Base-by-base conservation (phyloP, 2,888 invertebrate species). In the Seira sanloemensis region DNA sequence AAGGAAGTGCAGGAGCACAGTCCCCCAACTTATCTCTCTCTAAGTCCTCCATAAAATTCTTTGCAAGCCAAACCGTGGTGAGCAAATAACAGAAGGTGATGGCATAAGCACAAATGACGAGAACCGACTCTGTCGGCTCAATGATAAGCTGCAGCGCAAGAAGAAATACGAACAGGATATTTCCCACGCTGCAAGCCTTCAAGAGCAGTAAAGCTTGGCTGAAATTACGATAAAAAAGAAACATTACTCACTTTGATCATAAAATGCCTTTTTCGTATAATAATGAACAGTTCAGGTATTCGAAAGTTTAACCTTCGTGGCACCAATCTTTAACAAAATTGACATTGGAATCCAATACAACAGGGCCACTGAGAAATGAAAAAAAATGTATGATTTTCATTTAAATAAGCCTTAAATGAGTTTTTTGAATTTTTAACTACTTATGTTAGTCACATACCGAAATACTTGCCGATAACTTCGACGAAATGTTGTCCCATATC, bases 311-410 rank as follows among this genome's bases (percentile, higher is more conserved):
- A 83, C 86, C 74, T 68, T 62, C 19, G 86, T 75, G 1, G 83
- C 83, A 37, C 75, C 86, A 73, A 83, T 74, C 50, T 86, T 86
- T 67, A 86, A 21, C 23, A 83, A 1, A 27, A 83, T 76, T 58
- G 83, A 83, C 73, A 86, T 67, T 0, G 83, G 86, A 18, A 73
- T 46, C 76, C 79, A 79, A 67, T 75, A 69, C 2, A 73, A 1
- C 0, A 79, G 18, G 2, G 79, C 26, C 62, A 27, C 86, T 86
- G 62, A 5, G 76, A 75, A 25, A 54, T 12, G 19, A 66, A 74
- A 46, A 73, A 54, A 37, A 37, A 37, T 37, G 12, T 37, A n/a
- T 37, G 37, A 37, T n/a, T n/a, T n/a, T n/a, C n/a, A n/a, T n/a
- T n/a, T n/a, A n/a, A n/a, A n/a, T n/a, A n/a, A n/a, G n/a, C n/a